Base-by-base conservation (phyloP, 2,888 invertebrate genomes). In the Camponotus fellah region DNA sequence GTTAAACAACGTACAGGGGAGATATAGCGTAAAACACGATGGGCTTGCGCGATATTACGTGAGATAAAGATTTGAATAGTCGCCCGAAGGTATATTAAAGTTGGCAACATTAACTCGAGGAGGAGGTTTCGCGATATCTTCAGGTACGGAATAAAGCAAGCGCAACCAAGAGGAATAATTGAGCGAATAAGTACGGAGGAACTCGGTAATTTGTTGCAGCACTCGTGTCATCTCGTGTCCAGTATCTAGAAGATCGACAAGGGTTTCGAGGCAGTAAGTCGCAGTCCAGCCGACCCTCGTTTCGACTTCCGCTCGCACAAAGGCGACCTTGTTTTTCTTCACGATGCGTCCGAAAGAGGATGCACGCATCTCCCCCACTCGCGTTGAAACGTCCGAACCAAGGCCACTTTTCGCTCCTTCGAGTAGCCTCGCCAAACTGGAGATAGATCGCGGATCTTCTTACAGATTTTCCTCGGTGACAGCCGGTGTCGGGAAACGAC, bases 281-380 rank as follows among this genome's bases (percentile, higher is more conserved):
- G 68, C 74, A 64, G 26, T 46, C 82, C 66, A 76, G 64, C 49
- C 34, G 49, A 56, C 49, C 75, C 85, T 84, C 85, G 71, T 76
- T 75, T 71, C 69, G 56, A 84, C 89, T 88, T 89, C 88, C 89
- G 89, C 69, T 87, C 84, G 71, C 58, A 89, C 89, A 89, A 89
- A 89, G 89, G 83, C 64, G 37, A 89, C 89, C 83, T 88, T 89
- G 88, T 89, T 79, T 80, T 62, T 84, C 71, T 82, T 64, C 64
- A 46, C 12, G 71, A 32, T 32, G 43, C 34, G 17, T 32, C 43
- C 32, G 71, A 62, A 53, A 62, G 74, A 53, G 26, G 53, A 46
- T 43, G 21, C 58, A 21, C 34, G 34, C 21, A 71, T 71, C 21
- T 34, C 21, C n/a, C 9, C 14, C 40, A 12, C 21, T 9, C 14